Evolutionary conservation across 2,113 vertebrate species (phyloP).

Genomic region (Dipodomys spectabilis): DNA sequence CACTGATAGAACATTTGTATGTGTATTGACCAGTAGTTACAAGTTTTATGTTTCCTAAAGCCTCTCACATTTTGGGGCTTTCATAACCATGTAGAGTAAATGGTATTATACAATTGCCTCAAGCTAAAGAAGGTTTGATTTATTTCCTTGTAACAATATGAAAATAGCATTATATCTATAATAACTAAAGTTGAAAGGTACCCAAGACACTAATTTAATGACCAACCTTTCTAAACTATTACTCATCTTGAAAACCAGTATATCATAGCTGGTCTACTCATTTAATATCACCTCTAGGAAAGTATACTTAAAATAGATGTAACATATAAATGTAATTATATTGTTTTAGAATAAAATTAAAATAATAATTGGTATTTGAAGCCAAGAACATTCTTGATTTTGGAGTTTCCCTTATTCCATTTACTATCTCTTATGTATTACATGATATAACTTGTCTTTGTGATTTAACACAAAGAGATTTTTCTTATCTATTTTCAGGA

Average conservation of each 20-base stretch:
- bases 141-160: neutral
- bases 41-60: neutral
- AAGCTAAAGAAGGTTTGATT: neutral
- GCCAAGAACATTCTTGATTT: neutral
- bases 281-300: neutral
- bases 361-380: neutral
- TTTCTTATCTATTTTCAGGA: constrained; percentile 30
- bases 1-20: neutral
- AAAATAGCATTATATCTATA: neutral
- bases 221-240: neutral
- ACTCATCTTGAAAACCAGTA: neutral
- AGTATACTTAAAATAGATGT: neutral
- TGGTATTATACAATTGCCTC: neutral
- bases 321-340: neutral
- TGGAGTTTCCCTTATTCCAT: neutral
- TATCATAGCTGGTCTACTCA: neutral
- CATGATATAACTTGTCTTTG: neutral
- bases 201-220: neutral
- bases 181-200: constrained; percentile 37
- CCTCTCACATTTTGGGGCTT: neutral
- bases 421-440: neutral
- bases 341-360: neutral
- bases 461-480: neutral
- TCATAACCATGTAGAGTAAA: neutral
- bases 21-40: neutral